phyloP scores from a whole-genome alignment of 2,888 invertebrate genomes.

The Cataglyphis albicans region DNA sequence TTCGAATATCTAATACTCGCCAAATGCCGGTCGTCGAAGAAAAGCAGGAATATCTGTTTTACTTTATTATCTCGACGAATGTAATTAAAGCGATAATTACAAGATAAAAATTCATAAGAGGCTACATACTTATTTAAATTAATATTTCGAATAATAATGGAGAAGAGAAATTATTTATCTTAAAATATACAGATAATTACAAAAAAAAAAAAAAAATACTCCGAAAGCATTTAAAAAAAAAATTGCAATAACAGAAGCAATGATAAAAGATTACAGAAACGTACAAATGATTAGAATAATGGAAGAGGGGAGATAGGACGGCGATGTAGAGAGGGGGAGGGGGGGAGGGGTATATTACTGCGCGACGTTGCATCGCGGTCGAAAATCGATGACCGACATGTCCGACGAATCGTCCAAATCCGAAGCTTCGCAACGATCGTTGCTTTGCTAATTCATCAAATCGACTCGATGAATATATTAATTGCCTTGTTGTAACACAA shows the following conservation, averaged over 20 bases:
- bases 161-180: background rate
- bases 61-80: constrained; percentile 59
- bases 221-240: background rate
- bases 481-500: constrained; percentile 52
- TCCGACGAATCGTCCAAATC: constrained; percentile 22
- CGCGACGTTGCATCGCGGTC: constrained; percentile 6
- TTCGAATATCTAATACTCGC: constrained; percentile 65
- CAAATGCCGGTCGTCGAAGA: constrained; percentile 62
- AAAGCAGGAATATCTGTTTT: constrained; percentile 58
- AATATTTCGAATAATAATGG: background rate
- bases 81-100: constrained; percentile 28
- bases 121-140: background rate
- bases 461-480: constrained; percentile 55
- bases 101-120: background rate
- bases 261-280: background rate
- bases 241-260: background rate
- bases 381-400: constrained; percentile 53
- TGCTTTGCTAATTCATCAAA: constrained; percentile 55
- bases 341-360: background rate
- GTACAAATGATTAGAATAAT: constrained; percentile 1
- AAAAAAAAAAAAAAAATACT: background rate
- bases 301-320: background rate
- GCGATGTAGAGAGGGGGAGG: background rate
- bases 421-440: constrained; percentile 42
- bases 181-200: background rate